phyloP scores from a whole-genome alignment of 1,140 invertebrate genomes.

The Cataglyphis hispanica region DNA sequence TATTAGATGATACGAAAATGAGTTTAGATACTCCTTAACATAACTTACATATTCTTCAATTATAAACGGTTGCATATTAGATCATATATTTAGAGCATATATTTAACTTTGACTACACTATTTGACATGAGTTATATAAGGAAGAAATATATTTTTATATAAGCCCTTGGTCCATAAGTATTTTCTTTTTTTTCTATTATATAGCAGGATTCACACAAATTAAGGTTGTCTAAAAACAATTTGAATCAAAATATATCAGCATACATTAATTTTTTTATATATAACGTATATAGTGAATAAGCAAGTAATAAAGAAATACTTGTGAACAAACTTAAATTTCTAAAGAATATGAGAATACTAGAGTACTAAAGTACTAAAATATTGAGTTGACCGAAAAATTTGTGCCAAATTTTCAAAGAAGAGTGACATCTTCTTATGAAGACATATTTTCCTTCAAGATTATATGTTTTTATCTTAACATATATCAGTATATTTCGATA shows the following conservation, averaged over 20 bases:
- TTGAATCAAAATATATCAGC: constrained; percentile 46
- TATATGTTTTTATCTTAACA: not conserved
- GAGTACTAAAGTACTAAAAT: constrained; percentile 78
- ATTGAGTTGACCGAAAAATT: constrained; percentile 59
- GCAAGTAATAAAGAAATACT: constrained; percentile 64
- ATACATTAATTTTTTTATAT: constrained; percentile 37
- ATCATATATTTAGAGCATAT: constrained; percentile 64
- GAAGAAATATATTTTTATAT: constrained; percentile 74
- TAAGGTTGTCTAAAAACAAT: constrained; percentile 51
- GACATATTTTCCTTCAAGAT: not conserved
- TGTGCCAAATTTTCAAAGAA: not conserved
- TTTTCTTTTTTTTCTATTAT: constrained; percentile 50
- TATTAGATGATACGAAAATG: too few species aligned
- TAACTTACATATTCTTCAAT: not conserved
- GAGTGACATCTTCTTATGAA: not conserved
- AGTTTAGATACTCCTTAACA: too few species aligned
- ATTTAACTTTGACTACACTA: constrained; percentile 56
- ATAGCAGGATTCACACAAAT: constrained; percentile 52
- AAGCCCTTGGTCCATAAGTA: constrained; percentile 71
- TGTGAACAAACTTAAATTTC: constrained; percentile 72
- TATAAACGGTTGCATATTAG: constrained; percentile 70
- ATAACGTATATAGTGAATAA: constrained; percentile 24
- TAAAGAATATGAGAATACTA: constrained; percentile 68
- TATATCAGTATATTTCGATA: not conserved
- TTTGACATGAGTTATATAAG: constrained; percentile 63